Conservation (phyloP, 23 tunicate species). For the Clavelina lepadiformis region DNA sequence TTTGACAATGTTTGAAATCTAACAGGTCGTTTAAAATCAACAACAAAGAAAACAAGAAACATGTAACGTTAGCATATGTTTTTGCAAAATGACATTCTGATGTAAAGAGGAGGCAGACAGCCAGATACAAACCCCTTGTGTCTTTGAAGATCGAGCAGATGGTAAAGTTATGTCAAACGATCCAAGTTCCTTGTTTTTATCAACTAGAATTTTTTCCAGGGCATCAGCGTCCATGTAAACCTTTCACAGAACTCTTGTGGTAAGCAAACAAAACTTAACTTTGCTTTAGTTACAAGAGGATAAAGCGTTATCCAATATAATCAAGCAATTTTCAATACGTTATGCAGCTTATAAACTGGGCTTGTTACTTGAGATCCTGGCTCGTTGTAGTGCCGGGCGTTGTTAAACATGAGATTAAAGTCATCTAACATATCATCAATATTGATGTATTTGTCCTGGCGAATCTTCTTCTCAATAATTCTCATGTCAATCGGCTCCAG, state of each 20-base stretch:
- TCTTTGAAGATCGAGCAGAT: slow-evolving; percentile 22
- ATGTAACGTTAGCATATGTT: no score
- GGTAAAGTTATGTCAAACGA: no score
- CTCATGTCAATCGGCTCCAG: slow-evolving; percentile 95
- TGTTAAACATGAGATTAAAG: slow-evolving; percentile 87
- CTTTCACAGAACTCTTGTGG: no score
- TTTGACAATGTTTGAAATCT: neutral
- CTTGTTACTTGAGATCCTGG: slow-evolving; percentile 95
- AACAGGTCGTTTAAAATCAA: neutral
- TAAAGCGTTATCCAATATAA: neutral
- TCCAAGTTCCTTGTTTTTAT: slow-evolving; percentile 63
- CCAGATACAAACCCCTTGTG: neutral
- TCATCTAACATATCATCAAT: slow-evolving; percentile 72
- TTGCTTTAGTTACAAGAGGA: neutral
- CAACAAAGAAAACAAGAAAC: no score
- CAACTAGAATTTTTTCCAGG: slow-evolving; percentile 53
- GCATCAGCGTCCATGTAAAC: slow-evolving; percentile 83
- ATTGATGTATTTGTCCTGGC: slow-evolving; percentile 54
- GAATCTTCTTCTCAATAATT: slow-evolving; percentile 75
- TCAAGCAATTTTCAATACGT: neutral
- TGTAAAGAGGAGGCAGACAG: no score
- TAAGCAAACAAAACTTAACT: no score
- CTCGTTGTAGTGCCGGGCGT: slow-evolving; percentile 93
- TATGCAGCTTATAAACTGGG: neutral
- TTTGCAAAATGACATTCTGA: no score